phyloP scores from a whole-genome alignment of 2,888 invertebrate species.

The Cosmia trapezina region DNA sequence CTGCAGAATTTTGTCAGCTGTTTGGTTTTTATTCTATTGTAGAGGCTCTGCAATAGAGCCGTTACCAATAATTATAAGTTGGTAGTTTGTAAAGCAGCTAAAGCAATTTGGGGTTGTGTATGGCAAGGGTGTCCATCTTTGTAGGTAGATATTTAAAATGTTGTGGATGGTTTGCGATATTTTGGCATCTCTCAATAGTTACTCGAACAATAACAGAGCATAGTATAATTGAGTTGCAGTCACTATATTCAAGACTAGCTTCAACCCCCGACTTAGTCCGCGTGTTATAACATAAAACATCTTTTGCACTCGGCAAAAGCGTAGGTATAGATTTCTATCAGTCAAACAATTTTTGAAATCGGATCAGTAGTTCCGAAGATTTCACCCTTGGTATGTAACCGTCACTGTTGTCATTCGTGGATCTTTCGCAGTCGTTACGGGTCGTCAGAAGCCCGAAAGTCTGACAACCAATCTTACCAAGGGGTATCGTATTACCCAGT shows the following conservation, averaged over 20 bases:
- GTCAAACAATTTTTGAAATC: too few relatives aligned
- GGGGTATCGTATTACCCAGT: too few relatives aligned
- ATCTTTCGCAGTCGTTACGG: too few relatives aligned
- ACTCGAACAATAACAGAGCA: neutral
- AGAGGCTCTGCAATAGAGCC: neutral
- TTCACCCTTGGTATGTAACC: too few relatives aligned
- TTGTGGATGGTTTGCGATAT: neutral
- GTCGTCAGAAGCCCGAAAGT: too few relatives aligned
- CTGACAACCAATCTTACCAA: too few relatives aligned
- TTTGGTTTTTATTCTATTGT: constrained; percentile 23
- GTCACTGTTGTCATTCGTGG: too few relatives aligned
- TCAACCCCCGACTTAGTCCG: too few relatives aligned
- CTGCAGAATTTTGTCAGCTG: constrained; percentile 38
- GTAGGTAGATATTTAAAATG: neutral
- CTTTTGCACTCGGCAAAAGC: too few relatives aligned
- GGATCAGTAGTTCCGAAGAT: too few relatives aligned
- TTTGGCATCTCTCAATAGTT: neutral
- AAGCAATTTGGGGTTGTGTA: neutral
- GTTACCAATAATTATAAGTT: constrained; percentile 5
- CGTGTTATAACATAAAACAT: too few relatives aligned
- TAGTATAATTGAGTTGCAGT: neutral
- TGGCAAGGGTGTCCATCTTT: neutral
- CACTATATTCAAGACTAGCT: neutral
- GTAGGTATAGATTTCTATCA: too few relatives aligned
- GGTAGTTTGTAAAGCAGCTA: constrained; percentile 3